Conservation (phyloP, 2,797 vertebrate species). For the Ataeniobius toweri region DNA sequence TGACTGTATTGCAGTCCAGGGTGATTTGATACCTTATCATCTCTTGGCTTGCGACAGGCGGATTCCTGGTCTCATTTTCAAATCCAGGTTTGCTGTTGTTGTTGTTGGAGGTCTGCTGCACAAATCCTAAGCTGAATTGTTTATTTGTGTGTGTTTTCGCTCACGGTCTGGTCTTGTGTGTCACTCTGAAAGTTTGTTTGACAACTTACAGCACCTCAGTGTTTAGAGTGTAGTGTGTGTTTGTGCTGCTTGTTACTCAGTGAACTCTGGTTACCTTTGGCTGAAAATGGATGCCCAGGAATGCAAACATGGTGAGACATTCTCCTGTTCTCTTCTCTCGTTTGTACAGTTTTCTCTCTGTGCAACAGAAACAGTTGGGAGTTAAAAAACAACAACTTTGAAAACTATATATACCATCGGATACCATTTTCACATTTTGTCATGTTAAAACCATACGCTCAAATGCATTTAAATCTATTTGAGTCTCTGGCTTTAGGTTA, state of each 20-base stretch:
- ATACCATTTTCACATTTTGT: background rate
- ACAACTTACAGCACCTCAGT: constrained; percentile 30
- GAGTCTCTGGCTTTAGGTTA: background rate
- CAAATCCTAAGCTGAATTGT: constrained; percentile 31
- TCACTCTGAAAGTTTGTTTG: constrained; percentile 31
- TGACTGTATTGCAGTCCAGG: constrained; percentile 16
- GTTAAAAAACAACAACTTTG: no score
- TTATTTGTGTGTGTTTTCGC: constrained; percentile 21
- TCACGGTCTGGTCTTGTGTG: constrained; percentile 20
- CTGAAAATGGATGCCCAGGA: constrained; percentile 52
- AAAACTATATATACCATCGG: no score
- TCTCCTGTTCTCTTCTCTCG: constrained; percentile 4
- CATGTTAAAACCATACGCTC: background rate
- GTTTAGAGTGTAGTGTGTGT: constrained; percentile 23
- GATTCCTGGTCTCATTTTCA: constrained; percentile 16
- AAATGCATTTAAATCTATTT: background rate
- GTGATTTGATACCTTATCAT: constrained; percentile 17
- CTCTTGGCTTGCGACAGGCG: constrained; percentile 11
- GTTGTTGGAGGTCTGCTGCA: background rate
- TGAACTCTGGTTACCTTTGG: constrained; percentile 51
- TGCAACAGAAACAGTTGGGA: background rate
- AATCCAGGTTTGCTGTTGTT: constrained; percentile 27
- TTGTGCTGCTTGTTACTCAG: constrained; percentile 22
- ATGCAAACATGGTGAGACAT: constrained; percentile 60
- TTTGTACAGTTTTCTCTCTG: background rate